Evolutionary conservation across 2,113 vertebrate species (phyloP).

Genomic region (Xiphorhynchus elegans): DNA sequence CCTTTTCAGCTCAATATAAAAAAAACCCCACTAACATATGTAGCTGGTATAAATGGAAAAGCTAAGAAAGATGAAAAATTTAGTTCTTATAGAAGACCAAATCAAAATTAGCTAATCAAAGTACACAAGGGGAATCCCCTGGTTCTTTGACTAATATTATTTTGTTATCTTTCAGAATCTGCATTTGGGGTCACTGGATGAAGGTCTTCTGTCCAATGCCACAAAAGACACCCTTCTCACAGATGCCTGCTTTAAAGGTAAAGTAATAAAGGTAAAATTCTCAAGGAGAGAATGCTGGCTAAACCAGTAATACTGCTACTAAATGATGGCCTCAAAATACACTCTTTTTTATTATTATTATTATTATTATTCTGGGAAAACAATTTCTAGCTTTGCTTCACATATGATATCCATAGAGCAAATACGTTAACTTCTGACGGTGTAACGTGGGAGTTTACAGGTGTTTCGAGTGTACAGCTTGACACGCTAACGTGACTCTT

Average conservation of each 20-base stretch:
- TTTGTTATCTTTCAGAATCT: not conserved
- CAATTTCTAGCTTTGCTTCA: not conserved
- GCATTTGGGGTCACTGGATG: not conserved
- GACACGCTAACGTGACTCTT: not conserved
- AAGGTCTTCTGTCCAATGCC: not conserved
- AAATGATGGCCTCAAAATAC: not conserved
- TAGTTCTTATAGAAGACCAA: not conserved
- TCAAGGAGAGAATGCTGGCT: not conserved
- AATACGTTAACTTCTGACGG: not conserved
- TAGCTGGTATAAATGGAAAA: not conserved
- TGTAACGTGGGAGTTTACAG: not conserved
- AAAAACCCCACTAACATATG: not conserved
- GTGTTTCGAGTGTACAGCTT: rapidly evolving
- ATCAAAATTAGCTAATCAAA: not conserved
- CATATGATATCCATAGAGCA: not conserved
- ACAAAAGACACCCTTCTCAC: not conserved
- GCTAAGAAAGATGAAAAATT: not conserved
- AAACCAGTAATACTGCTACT: not conserved
- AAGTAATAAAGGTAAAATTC: not conserved
- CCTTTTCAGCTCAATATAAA: not conserved
- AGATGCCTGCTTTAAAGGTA: not conserved
- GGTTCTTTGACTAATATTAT: not conserved
- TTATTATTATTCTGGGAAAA: not conserved
- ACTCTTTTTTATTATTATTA: too few species aligned
- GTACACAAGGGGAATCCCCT: not conserved